These are phyloP conservation scores for Naja naja DNA, from an alignment of 2,113 vertebrate genomes.

Conservation along the genomic window DNA sequence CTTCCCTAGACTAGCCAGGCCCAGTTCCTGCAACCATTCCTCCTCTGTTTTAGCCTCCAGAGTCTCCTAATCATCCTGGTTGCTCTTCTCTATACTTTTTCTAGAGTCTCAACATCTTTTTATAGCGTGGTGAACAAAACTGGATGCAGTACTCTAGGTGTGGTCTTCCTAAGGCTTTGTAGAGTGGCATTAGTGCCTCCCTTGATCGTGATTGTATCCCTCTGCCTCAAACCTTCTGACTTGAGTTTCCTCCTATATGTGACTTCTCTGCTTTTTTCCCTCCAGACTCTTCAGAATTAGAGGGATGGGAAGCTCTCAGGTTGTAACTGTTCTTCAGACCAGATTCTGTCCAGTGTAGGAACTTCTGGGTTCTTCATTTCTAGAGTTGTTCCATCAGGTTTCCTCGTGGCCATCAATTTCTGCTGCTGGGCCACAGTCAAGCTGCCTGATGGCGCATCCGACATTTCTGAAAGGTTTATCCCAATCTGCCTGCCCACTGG, in stretches of 20 bases:
- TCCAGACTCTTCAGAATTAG: not conserved
- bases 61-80: too few relatives aligned
- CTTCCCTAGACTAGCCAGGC: too few relatives aligned
- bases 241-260: not conserved
- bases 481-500: not conserved
- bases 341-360: not conserved
- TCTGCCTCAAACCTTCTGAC: not conserved
- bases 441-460: not conserved
- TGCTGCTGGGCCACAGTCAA: not conserved
- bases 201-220: too few relatives aligned
- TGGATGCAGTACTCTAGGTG: too few relatives aligned
- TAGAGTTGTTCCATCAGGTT: not conserved
- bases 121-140: too few relatives aligned
- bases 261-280: not conserved
- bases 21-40: too few relatives aligned
- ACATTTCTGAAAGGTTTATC: not conserved
- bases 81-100: too few relatives aligned
- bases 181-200: too few relatives aligned
- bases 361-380: not conserved
- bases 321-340: not conserved
- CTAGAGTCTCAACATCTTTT: too few relatives aligned
- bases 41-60: too few relatives aligned
- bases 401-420: not conserved
- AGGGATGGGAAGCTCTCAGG: not conserved
- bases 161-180: too few relatives aligned